Evolutionary conservation across 2,888 invertebrate species (phyloP).

Genomic region (Disparrhopalites patrizii): DNA sequence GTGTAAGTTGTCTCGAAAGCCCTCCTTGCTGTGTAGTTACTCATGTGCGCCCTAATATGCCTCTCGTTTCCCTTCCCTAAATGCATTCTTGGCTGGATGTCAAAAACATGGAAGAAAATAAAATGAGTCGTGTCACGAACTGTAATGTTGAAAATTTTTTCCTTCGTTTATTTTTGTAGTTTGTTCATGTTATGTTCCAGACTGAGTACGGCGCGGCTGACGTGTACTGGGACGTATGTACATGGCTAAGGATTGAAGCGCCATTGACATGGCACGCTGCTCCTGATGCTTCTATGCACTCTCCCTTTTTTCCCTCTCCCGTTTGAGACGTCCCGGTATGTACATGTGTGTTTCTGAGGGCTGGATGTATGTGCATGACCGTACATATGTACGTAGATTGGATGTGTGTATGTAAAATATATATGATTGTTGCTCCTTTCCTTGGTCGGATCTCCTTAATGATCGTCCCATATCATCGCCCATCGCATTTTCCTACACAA

Average conservation of each 20-base stretch:
- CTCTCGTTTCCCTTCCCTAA: background rate
- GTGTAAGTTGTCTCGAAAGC: no score
- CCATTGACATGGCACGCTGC: no score
- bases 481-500: background rate
- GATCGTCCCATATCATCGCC: conserved; percentile 5
- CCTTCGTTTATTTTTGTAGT: conserved; percentile 23
- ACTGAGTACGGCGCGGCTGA: background rate
- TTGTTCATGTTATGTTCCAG: background rate
- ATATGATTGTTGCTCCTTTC: background rate
- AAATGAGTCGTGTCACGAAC: conserved; percentile 46
- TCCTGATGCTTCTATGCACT: no score
- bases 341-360: no score
- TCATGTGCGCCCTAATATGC: background rate
- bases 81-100: conserved; percentile 42
- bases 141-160: conserved; percentile 41
- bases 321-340: no score
- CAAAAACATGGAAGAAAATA: conserved; percentile 43
- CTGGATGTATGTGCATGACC: no score
- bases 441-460: conserved; percentile 14
- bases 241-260: background rate
- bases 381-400: no score
- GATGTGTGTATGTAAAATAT: background rate
- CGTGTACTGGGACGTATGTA: background rate
- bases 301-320: no score
- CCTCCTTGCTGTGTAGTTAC: background rate